Evolutionary conservation across 2,113 vertebrate species (phyloP).

Genomic region (Phrynosoma platyrhinos): DNA sequence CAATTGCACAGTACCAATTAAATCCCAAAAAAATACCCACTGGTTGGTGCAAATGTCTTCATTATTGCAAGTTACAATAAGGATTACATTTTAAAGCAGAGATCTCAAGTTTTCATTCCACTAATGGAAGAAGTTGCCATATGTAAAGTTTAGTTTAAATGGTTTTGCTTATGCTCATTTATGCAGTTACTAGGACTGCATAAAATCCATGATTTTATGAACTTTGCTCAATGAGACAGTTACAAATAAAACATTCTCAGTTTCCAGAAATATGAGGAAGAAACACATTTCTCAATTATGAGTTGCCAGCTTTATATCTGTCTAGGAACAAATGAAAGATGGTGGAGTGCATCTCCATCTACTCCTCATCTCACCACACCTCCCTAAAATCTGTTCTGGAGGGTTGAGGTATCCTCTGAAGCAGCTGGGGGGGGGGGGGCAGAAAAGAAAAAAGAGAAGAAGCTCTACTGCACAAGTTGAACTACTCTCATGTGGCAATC

Average conservation of each 20-base stretch:
- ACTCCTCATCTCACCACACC: background rate
- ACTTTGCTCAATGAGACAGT: background rate
- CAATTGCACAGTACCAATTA: slow-evolving; percentile 8
- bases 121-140: background rate
- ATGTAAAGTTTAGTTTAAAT: background rate
- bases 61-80: background rate
- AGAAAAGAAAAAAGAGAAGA: too few species aligned
- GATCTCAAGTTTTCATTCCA: background rate
- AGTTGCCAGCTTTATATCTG: too few species aligned
- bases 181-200: background rate
- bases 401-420: too few species aligned
- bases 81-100: background rate
- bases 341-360: background rate
- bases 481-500: too few species aligned
- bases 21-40: slow-evolving; percentile 1
- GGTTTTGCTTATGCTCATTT: background rate
- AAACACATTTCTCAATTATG: background rate
- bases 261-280: background rate
- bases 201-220: background rate
- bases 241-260: background rate
- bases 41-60: background rate
- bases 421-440: too few species aligned
- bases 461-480: too few species aligned
- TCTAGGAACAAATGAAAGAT: background rate
- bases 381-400: background rate